Evolutionary conservation across 2,797 vertebrate genomes (phyloP).

Genomic region (Galago senegalensis): DNA sequence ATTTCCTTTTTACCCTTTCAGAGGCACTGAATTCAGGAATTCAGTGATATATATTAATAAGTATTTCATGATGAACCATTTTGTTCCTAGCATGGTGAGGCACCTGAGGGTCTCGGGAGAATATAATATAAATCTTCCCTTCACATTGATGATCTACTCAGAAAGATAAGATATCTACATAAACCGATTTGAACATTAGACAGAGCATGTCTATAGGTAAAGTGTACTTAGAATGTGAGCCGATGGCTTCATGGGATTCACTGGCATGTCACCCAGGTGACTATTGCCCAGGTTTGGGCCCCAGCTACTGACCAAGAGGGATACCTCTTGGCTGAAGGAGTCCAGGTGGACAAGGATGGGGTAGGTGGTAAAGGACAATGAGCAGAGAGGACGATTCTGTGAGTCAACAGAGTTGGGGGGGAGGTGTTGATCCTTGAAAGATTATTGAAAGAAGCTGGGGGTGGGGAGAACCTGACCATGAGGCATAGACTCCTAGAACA

Average conservation of each 20-base stretch:
- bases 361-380: neutral
- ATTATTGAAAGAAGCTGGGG: neutral
- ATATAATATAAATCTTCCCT: neutral
- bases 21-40: constrained; percentile 4
- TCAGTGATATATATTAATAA: neutral
- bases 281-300: neutral
- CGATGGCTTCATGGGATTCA: neutral
- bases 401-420: neutral
- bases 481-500: neutral
- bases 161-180: neutral
- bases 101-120: neutral
- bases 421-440: neutral
- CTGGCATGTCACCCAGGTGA: neutral
- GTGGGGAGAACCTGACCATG: neutral
- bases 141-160: neutral
- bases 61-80: neutral
- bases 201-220: neutral
- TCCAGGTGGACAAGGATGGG: neutral
- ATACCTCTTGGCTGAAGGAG: neutral
- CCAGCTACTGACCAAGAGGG: neutral
- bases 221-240: neutral
- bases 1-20: constrained; percentile 27
- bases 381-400: neutral
- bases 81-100: neutral
- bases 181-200: neutral